phyloP scores from a whole-genome alignment of 2,113 vertebrate genomes.

The Salvelinus sp. region DNA sequence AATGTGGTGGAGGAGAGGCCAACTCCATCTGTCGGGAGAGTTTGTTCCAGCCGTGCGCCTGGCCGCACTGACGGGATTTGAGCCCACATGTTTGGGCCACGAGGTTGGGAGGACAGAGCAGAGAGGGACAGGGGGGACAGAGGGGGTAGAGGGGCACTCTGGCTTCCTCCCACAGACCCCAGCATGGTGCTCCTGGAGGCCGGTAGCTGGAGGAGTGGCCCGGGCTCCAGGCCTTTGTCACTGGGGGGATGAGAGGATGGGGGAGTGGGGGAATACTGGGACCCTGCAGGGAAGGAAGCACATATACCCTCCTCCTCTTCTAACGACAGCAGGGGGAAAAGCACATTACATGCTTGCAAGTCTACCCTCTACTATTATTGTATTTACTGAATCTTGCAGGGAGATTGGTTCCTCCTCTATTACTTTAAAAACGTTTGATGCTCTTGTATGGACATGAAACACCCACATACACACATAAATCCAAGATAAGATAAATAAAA shows the following conservation, averaged over 20 bases:
- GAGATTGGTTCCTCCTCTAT: conserved; percentile 23
- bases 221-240: conserved; percentile 71
- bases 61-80: no score
- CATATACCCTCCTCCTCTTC: conserved; percentile 65
- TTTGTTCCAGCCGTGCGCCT: no score
- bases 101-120: conserved; percentile 69
- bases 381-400: conserved; percentile 76
- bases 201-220: no score
- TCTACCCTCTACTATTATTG: conserved; percentile 91
- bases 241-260: conserved; percentile 63
- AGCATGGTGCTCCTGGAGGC: no score
- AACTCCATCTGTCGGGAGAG: no score
- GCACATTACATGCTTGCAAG: conserved; percentile 96
- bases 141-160: conserved; percentile 35
- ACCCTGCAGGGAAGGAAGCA: conserved; percentile 83
- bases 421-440: no score
- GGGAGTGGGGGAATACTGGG: conserved; percentile 62
- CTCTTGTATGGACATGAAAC: no score
- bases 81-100: conserved; percentile 58
- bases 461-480: background rate
- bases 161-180: no score
- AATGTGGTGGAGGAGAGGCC: no score
- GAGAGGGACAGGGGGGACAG: conserved; percentile 68
- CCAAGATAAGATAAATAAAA: no score
- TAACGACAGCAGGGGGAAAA: conserved; percentile 78